Evolutionary conservation across 2,888 invertebrate species (phyloP).

Genomic region (Pristionchus fissidentatus): DNA sequence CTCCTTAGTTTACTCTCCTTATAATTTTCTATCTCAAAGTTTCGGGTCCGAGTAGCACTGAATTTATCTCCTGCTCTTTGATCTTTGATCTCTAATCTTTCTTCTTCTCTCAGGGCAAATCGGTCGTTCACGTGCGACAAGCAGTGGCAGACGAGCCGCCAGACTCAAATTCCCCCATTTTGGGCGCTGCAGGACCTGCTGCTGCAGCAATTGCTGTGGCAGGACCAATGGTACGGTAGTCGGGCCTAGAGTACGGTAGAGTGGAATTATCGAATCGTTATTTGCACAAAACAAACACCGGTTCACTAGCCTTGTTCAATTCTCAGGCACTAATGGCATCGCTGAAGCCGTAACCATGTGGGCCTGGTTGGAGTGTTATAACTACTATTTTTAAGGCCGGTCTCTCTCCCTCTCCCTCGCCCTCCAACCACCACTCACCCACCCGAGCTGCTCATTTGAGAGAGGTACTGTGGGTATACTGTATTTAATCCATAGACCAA

Average conservation of each 20-base stretch:
- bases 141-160: conserved; percentile 26
- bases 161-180: neutral
- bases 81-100: neutral
- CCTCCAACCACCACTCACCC: neutral
- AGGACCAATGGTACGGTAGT: conserved; percentile 10
- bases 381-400: too few relatives aligned
- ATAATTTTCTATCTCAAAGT: too few relatives aligned
- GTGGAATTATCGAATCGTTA: too few relatives aligned
- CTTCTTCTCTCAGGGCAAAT: conserved; percentile 37
- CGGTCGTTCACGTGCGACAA: conserved; percentile 40
- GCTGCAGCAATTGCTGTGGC: conserved; percentile 15
- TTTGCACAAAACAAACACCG: too few relatives aligned
- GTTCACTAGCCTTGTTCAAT: too few relatives aligned
- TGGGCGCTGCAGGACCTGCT: conserved; percentile 11
- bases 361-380: too few relatives aligned
- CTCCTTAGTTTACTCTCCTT: neutral
- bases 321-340: too few relatives aligned
- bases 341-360: too few relatives aligned
- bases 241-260: neutral
- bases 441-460: neutral
- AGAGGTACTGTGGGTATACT: neutral
- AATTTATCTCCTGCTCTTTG: too few relatives aligned
- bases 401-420: neutral
- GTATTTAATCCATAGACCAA: too few relatives aligned
- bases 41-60: too few relatives aligned